These are phyloP conservation scores for Rhynchophorus ferrugineus DNA, from an alignment of 1,140 invertebrate species.

Conservation along the genomic window DNA sequence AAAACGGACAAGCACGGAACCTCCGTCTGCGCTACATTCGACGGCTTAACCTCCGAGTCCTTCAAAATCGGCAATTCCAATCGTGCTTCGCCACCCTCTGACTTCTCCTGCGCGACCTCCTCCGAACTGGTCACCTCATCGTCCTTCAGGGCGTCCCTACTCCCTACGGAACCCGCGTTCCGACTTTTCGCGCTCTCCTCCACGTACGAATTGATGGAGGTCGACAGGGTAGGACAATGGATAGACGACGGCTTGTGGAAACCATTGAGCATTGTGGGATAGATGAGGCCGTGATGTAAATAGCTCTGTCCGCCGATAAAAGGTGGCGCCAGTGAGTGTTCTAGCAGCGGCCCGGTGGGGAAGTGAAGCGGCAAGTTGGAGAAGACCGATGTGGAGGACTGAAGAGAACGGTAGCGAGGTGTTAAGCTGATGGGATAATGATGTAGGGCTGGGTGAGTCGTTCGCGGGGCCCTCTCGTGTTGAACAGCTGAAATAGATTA, in stretches of 20 bases:
- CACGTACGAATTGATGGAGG: conserved; percentile 20
- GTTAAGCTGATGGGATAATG: conserved; percentile 40
- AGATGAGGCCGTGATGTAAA: conserved; percentile 35
- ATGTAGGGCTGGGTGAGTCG: conserved; percentile 36
- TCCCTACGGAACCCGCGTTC: background rate
- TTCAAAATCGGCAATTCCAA: conserved; percentile 35
- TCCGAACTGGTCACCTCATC: conserved; percentile 70
- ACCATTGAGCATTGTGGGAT: conserved; percentile 31
- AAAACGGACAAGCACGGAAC: conserved; percentile 38
- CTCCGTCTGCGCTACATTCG: conserved; percentile 27
- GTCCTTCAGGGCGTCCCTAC: conserved; percentile 46
- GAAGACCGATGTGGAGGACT: conserved; percentile 40
- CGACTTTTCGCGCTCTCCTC: conserved; percentile 1
- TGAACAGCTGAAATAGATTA: conserved; percentile 67
- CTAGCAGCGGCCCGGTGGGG: conserved; percentile 32
- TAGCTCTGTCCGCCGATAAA: conserved; percentile 21
- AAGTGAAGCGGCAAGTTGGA: conserved; percentile 46
- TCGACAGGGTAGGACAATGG: conserved; percentile 18
- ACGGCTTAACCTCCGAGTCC: conserved; percentile 20
- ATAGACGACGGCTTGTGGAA: too few relatives aligned
- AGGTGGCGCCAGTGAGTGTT: conserved; percentile 14
- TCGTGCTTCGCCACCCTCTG: background rate
- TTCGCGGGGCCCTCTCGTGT: conserved; percentile 76
- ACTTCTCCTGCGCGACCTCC: conserved; percentile 43
- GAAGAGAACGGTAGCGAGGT: conserved; percentile 32